Conservation (phyloP, 1,140 invertebrate species). For the Mamestra configurata region DNA sequence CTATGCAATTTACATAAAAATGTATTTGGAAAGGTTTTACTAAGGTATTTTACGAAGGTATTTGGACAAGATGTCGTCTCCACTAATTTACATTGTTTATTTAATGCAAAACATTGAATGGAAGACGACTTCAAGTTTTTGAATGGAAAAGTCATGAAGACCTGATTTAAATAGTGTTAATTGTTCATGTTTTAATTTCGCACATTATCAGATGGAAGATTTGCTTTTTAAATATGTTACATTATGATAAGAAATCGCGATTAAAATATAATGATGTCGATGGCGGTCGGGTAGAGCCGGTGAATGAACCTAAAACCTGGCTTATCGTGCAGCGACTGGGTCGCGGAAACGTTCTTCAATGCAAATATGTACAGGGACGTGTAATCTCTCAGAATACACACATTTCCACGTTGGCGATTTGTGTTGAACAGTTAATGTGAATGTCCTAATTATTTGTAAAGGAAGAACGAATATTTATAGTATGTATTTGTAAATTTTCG, state of each 20-base stretch:
- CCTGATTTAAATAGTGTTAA: background rate
- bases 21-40: too few relatives aligned
- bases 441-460: background rate
- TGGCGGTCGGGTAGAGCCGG: slow-evolving; percentile 46
- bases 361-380: slow-evolving; percentile 50
- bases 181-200: background rate
- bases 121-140: background rate
- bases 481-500: too few relatives aligned
- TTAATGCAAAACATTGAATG: background rate
- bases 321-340: slow-evolving; percentile 62
- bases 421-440: background rate
- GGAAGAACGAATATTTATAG: too few relatives aligned
- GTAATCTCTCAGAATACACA: slow-evolving; percentile 34
- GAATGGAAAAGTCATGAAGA: background rate
- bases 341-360: slow-evolving; percentile 59
- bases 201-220: background rate
- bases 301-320: slow-evolving; percentile 63
- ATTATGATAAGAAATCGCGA: slow-evolving; percentile 55
- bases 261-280: slow-evolving; percentile 38
- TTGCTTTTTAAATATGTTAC: background rate
- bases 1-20: too few relatives aligned
- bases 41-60: background rate
- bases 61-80: background rate
- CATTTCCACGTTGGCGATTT: background rate
- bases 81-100: background rate